Evolutionary conservation across 2,113 vertebrate species (phyloP).

Genomic region (Pomatostomus ruficeps): DNA sequence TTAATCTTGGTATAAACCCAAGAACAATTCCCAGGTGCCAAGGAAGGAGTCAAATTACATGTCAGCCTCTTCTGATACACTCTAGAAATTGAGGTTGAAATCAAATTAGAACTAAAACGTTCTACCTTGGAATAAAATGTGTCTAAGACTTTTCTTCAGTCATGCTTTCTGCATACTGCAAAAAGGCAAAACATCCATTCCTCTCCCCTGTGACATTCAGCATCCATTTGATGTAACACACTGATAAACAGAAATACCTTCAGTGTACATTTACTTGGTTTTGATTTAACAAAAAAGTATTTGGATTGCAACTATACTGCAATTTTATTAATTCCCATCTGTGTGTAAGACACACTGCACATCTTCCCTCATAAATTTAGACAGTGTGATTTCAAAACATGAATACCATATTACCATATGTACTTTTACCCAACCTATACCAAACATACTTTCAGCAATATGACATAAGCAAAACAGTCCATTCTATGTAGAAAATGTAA

Average conservation of each 20-base stretch:
- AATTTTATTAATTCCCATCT: not conserved
- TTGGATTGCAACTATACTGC: not conserved
- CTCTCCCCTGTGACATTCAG: not conserved
- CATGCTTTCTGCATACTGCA: not conserved
- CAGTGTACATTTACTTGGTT: not conserved
- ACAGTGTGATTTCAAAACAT: not conserved
- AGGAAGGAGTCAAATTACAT: not conserved
- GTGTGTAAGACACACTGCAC: not conserved
- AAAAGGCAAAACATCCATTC: not conserved
- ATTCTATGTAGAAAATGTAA: not conserved
- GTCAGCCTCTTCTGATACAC: not conserved
- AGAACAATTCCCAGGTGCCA: not conserved
- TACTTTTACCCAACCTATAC: not conserved
- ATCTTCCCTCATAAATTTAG: not conserved
- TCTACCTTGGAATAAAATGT: not conserved
- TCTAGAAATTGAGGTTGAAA: not conserved
- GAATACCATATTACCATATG: not conserved
- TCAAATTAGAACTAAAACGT: not conserved
- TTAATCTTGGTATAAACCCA: not conserved
- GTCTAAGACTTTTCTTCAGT: not conserved
- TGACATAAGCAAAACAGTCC: not conserved
- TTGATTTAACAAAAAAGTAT: not conserved
- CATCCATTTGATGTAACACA: not conserved
- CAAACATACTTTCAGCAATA: not conserved
- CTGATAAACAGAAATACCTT: not conserved